Conservation (phyloP, 2,797 vertebrate genomes). For the Coluber constrictor region DNA sequence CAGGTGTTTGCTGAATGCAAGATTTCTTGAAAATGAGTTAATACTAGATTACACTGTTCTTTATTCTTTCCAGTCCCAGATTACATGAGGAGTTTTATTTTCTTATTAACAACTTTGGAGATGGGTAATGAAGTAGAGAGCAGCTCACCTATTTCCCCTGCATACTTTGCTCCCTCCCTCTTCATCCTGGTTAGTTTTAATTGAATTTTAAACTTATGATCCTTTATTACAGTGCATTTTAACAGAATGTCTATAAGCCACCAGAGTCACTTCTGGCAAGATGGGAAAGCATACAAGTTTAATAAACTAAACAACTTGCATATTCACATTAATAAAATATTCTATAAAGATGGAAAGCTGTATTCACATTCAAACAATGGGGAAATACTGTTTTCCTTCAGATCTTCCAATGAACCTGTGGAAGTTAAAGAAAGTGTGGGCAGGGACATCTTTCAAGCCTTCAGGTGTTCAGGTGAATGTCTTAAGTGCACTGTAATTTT, state of each 20-base stretch:
- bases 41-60: background rate
- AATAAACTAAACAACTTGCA: background rate
- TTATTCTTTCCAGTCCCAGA: background rate
- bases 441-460: background rate
- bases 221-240: background rate
- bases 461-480: background rate
- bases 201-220: background rate
- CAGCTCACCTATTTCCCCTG: background rate
- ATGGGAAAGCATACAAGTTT: background rate
- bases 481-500: background rate
- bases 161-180: background rate
- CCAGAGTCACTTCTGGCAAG: background rate
- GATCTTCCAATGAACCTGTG: background rate
- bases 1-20: background rate
- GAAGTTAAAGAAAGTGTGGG: background rate
- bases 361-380: background rate
- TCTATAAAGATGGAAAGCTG: background rate
- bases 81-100: background rate
- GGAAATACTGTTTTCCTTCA: background rate
- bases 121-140: background rate
- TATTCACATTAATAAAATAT: background rate
- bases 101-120: background rate
- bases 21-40: background rate
- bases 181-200: background rate
- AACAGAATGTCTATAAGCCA: background rate